These are phyloP conservation scores for Ganaspis brasiliensis DNA, from an alignment of 2,888 invertebrate genomes.

Conservation along the genomic window DNA sequence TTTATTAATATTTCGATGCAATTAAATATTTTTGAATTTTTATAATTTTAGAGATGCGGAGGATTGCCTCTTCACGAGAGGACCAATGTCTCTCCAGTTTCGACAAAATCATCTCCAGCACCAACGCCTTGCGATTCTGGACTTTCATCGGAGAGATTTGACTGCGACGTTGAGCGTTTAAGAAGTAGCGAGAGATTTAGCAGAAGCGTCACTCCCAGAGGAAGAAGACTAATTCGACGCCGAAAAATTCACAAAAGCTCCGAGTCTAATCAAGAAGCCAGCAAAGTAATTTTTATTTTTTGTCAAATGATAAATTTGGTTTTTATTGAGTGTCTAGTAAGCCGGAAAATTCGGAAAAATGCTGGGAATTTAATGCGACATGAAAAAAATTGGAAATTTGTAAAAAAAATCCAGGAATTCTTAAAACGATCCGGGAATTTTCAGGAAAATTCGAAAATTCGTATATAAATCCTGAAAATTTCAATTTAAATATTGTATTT, in stretches of 20 bases:
- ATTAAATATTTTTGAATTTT: conserved; percentile 22
- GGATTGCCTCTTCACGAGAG: conserved; percentile 77
- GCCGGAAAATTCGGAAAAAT: too few species aligned
- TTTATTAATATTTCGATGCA: too few species aligned
- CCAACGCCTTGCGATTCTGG: conserved; percentile 74
- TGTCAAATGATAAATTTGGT: too few species aligned
- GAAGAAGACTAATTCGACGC: conserved; percentile 79
- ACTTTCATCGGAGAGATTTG: conserved; percentile 77
- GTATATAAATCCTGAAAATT: too few species aligned
- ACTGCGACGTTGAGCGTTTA: conserved; percentile 85
- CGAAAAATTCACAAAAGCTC: conserved; percentile 70
- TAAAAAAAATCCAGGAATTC: too few species aligned
- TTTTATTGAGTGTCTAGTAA: too few species aligned
- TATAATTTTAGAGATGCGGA: conserved; percentile 70
- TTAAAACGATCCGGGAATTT: too few species aligned
- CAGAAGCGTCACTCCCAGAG: conserved; percentile 83
- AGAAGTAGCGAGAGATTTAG: conserved; percentile 86
- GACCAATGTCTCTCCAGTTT: conserved; percentile 77
- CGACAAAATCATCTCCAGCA: conserved; percentile 72
- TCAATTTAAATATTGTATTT: too few species aligned
- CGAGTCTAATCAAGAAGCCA: conserved; percentile 70
- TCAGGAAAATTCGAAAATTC: too few species aligned
- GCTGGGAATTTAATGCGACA: too few species aligned
- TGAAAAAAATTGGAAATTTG: too few species aligned
- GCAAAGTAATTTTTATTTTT: conserved; percentile 69